Evolutionary conservation across 2,113 vertebrate genomes (phyloP).

Genomic region (Pedetes capensis): DNA sequence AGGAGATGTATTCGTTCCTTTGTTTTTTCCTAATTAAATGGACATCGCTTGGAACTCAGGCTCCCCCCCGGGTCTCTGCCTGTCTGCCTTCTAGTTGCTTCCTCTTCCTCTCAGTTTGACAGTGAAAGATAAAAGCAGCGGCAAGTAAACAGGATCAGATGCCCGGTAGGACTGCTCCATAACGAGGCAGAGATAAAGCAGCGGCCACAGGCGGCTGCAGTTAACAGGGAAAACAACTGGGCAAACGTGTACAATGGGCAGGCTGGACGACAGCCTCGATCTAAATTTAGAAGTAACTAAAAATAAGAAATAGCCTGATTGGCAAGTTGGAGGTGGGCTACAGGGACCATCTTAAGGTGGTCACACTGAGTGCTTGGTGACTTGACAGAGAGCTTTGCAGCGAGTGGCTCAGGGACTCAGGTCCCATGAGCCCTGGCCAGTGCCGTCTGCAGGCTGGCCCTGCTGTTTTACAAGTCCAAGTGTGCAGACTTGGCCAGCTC

Average conservation of each 20-base stretch:
- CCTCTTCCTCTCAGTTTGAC: background rate
- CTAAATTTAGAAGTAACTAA: conserved; percentile 30
- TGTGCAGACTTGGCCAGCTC: no score
- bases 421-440: background rate
- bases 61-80: background rate
- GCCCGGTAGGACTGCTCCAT: background rate
- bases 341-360: background rate
- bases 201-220: background rate
- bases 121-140: background rate
- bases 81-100: background rate
- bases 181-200: background rate
- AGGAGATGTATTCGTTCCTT: background rate
- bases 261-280: background rate
- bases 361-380: background rate
- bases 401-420: accelerated
- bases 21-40: background rate
- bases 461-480: background rate
- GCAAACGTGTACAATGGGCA: background rate
- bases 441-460: accelerated
- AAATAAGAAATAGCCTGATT: background rate
- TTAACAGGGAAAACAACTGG: background rate
- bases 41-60: background rate
- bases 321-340: background rate
- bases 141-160: conserved; percentile 35
- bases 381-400: accelerated